phyloP scores from a whole-genome alignment of 1,140 invertebrate species.

The Papilio polyxenes region DNA sequence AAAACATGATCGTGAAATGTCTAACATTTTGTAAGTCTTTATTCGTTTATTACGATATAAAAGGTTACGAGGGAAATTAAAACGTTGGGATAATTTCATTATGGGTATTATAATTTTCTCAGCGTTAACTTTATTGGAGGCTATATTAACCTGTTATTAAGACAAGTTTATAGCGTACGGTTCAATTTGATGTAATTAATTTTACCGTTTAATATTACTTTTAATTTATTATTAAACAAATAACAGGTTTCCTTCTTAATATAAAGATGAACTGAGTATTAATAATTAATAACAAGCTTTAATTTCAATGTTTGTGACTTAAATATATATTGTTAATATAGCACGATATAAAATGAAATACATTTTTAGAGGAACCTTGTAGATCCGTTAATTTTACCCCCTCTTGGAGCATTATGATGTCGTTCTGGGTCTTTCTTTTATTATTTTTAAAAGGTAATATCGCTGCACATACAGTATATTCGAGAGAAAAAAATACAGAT shows the following conservation, averaged over 20 bases:
- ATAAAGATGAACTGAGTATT: too few relatives aligned
- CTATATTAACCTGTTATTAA: constrained; percentile 17
- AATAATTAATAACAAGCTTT: too few relatives aligned
- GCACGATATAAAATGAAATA: too few relatives aligned
- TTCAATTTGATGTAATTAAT: background rate
- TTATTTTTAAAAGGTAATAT: background rate
- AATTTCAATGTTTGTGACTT: too few relatives aligned
- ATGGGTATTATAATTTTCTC: constrained; percentile 28
- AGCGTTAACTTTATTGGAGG: constrained; percentile 18
- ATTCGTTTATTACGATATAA: constrained; percentile 30
- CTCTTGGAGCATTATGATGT: background rate
- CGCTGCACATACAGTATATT: background rate
- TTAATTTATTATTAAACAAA: background rate
- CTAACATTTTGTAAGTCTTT: constrained; percentile 14
- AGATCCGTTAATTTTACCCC: background rate
- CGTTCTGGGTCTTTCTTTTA: background rate
- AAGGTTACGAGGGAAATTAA: constrained; percentile 26
- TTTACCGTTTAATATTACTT: background rate
- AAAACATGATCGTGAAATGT: constrained; percentile 26
- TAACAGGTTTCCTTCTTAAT: background rate
- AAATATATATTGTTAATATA: too few relatives aligned
- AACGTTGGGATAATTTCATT: constrained; percentile 26
- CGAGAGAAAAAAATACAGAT: background rate
- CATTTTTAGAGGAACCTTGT: too few relatives aligned
- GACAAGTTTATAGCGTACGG: constrained; percentile 14